Base-by-base conservation (phyloP, 2,113 vertebrate genomes). In the Anhinga rufa region DNA sequence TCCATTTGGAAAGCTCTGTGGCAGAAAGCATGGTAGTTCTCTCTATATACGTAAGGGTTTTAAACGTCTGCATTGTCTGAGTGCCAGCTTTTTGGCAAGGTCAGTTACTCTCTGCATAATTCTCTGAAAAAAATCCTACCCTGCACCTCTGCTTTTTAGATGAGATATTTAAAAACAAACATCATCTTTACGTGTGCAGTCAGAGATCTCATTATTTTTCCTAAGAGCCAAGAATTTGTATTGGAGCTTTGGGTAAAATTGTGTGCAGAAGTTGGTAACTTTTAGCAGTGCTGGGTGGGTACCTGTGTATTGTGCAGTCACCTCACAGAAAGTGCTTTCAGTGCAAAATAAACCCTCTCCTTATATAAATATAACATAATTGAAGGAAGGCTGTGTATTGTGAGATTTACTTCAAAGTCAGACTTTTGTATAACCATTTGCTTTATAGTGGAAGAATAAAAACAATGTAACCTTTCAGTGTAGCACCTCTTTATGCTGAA, bases 371-470 rank as follows among this genome's bases (percentile, higher is more conserved):
- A 57, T 13, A 92, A 76, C 25, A 28, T 42, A 93, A 85, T 9
- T 64, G 80, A 57, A 93, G 64, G 80, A 94, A 95, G 84, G 28
- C 51, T 61, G 60, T 12, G 36, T 25, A 86, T 74, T 83, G 64
- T 72, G 44, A 40, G 38, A 71, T 62, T 86, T 57, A 78, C 69
- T 96, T 96, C 88, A 57, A 93, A 97, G 92, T 6, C 15, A 52
- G 40, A 68, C 61, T 69, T 76, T 32, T 61, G 14, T 81, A 17
- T n/a, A 82, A 88, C 71, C 57, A 65, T 65, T 80, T 77, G 7
- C 54, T 75, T 89, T 54, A 71, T 3, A 86, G 25, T 17, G 40
- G 40, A 78, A 78, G 36, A 69, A 93, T 22, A 79, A 91, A 93
- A 87, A 40, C 40, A 78, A 76, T 0, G 1, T 7, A 42, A 69